Percentiles rank a stretch among this genome's conserved stretches.
Conservation (phyloP, 2,888 invertebrate species). For the Cyaniris semiargus region DNA sequence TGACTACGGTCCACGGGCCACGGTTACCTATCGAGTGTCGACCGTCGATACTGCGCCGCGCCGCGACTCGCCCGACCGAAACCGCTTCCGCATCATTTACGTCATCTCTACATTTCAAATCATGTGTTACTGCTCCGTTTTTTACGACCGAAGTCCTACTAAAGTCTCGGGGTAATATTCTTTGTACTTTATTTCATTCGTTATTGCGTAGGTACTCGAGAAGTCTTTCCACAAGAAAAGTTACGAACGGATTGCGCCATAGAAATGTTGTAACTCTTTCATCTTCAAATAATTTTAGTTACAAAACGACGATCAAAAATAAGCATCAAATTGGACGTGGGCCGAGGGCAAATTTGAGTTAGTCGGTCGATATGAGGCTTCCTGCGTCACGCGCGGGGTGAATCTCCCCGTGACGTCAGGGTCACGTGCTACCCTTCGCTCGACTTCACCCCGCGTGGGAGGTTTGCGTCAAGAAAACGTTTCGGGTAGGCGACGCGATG, state of each 20-base stretch:
- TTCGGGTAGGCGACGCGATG: background rate
- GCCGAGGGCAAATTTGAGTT: slow-evolving; percentile 27
- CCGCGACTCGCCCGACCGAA: slow-evolving; percentile 59
- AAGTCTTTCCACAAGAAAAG: slow-evolving; percentile 2
- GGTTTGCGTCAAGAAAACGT: slow-evolving; percentile 29
- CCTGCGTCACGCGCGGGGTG: slow-evolving; percentile 44
- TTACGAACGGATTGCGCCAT: background rate
- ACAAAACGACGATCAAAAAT: slow-evolving; percentile 1
- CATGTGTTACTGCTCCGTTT: slow-evolving; percentile 39
- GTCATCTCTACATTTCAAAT: slow-evolving; percentile 46
- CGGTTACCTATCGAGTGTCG: slow-evolving; percentile 36
- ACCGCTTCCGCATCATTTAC: slow-evolving; percentile 66
- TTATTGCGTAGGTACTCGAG: background rate
- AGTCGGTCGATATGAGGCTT: slow-evolving; percentile 40
- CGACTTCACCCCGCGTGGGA: slow-evolving; percentile 34
- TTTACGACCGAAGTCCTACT: slow-evolving; percentile 18
- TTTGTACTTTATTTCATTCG: background rate
- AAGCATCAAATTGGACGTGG: slow-evolving; percentile 2
- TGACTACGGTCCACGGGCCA: slow-evolving; percentile 56
- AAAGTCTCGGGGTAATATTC: background rate
- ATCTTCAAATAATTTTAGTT: background rate
- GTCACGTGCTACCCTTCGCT: slow-evolving; percentile 36
- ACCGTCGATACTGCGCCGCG: slow-evolving; percentile 36
- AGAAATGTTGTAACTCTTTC: slow-evolving; percentile 11
- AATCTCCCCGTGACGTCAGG: slow-evolving; percentile 63